Conservation (phyloP, 2,113 vertebrate genomes). For the Nipponia nippon region DNA sequence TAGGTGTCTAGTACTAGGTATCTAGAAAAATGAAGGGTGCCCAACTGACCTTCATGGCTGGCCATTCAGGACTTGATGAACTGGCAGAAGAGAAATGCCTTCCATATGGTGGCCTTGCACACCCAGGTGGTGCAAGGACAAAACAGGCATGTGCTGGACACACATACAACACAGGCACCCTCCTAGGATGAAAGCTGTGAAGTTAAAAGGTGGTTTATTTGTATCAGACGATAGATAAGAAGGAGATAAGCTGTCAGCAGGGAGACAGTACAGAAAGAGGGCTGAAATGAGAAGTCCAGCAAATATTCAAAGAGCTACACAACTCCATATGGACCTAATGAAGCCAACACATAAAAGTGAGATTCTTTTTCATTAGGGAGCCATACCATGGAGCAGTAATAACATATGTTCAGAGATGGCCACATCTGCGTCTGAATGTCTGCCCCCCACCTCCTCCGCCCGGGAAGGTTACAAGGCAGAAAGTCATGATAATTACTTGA, state of each 20-base stretch:
- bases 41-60: not conserved
- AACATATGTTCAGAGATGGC: constrained; percentile 50
- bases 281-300: constrained; percentile 18
- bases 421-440: constrained; percentile 53
- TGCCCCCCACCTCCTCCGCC: constrained; percentile 20
- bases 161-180: not conserved
- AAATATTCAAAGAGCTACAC: constrained; percentile 7
- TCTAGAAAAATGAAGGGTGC: not conserved
- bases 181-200: not conserved
- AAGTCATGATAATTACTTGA: constrained; percentile 42
- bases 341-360: constrained; percentile 25
- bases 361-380: constrained; percentile 64
- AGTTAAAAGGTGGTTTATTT: not conserved
- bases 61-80: not conserved
- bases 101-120: not conserved
- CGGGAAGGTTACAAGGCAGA: constrained; percentile 43
- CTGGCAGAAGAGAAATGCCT: not conserved
- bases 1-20: not conserved
- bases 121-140: not conserved
- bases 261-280: not conserved
- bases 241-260: not conserved
- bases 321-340: constrained; percentile 60
- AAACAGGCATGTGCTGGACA: not conserved
- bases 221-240: not conserved
- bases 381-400: not conserved